phyloP scores from a whole-genome alignment of 1,140 invertebrate species.

The Manduca sexta region DNA sequence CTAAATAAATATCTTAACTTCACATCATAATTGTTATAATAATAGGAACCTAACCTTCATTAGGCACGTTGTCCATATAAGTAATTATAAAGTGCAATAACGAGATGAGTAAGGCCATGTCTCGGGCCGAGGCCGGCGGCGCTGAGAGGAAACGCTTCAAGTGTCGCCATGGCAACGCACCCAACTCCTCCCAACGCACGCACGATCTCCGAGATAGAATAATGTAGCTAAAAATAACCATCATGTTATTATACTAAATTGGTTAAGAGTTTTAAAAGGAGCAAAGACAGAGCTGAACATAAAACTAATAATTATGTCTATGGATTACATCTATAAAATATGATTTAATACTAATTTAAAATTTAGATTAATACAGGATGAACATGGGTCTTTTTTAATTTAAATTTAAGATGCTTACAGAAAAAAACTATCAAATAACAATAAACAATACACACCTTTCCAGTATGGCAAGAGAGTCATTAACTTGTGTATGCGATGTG shows the following conservation, averaged over 20 bases:
- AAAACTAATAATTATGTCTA: no score
- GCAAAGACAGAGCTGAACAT: no score
- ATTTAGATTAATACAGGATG: no score
- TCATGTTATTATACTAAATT: neutral
- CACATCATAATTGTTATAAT: neutral
- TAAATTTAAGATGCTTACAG: neutral
- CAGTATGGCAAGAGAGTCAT: slow-evolving; percentile 69
- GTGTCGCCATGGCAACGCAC: slow-evolving; percentile 74
- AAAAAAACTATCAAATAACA: neutral
- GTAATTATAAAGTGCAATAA: slow-evolving; percentile 74
- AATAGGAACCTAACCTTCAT: slow-evolving; percentile 26
- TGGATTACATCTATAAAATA: no score
- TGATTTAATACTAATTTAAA: no score
- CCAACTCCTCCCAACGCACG: slow-evolving; percentile 38
- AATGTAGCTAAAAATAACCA: slow-evolving; percentile 33
- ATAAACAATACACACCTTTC: slow-evolving; percentile 66
- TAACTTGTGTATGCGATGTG: slow-evolving; percentile 73
- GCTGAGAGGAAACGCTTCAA: slow-evolving; percentile 75
- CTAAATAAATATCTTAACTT: no score
- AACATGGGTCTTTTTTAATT: no score
- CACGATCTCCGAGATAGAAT: slow-evolving; percentile 27
- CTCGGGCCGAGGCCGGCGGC: slow-evolving; percentile 75
- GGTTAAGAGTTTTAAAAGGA: no score
- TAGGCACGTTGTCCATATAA: slow-evolving; percentile 54
- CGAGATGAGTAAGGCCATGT: slow-evolving; percentile 73